phyloP scores from a whole-genome alignment of 2,113 vertebrate genomes.

The Malurus cyaneus region DNA sequence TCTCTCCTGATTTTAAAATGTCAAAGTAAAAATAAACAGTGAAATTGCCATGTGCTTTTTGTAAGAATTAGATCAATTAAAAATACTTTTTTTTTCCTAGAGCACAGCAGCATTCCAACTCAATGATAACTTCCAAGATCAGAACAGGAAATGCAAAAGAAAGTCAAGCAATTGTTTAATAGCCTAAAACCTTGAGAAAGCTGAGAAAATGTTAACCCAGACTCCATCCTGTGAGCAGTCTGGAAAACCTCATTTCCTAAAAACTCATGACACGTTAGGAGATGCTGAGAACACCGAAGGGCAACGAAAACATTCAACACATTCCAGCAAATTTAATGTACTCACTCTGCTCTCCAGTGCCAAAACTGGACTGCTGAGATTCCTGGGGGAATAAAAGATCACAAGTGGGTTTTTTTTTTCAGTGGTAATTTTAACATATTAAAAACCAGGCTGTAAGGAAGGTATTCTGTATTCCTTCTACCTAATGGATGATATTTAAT shows the following conservation, averaged over 20 bases:
- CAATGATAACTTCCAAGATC: background rate
- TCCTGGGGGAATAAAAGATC: conserved; percentile 77
- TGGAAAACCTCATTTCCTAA: background rate
- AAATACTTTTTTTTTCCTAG: accelerated
- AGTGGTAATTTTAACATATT: background rate
- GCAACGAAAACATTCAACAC: background rate
- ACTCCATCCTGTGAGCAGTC: background rate
- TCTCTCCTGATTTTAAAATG: background rate
- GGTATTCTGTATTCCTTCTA: background rate
- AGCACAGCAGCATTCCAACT: background rate
- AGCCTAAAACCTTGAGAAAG: background rate
- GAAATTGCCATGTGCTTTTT: background rate
- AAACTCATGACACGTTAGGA: background rate
- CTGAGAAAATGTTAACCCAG: background rate
- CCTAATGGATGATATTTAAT: background rate
- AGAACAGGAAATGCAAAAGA: background rate
- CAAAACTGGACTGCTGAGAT: conserved; percentile 83
- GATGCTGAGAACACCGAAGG: background rate
- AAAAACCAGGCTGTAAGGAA: background rate
- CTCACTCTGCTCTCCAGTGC: conserved; percentile 90
- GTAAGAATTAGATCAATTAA: background rate
- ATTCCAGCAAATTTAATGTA: conserved; percentile 60
- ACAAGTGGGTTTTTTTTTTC: background rate
- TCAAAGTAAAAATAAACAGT: background rate
- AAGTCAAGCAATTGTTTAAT: background rate